A percentile compares a stretch with the other conserved stretches of the same genome.
phyloP scores from a whole-genome alignment of 2,113 vertebrate genomes.

The Embiotoca jacksoni region DNA sequence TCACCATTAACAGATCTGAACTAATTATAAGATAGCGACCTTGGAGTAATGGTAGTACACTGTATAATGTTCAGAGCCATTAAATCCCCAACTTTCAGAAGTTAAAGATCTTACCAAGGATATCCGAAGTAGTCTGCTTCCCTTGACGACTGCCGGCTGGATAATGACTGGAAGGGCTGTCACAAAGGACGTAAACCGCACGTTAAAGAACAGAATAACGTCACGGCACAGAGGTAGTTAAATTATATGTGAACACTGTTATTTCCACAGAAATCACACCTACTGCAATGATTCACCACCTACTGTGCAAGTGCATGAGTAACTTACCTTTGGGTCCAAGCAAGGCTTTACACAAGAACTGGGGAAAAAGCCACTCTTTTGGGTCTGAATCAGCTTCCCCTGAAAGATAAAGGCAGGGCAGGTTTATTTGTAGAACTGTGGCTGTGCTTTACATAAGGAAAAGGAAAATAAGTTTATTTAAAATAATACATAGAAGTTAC shows the following conservation, averaged over 20 bases:
- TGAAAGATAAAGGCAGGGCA: conserved; percentile 63
- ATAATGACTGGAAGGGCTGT: conserved; percentile 86
- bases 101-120: conserved; percentile 89
- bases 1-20: conserved; percentile 20
- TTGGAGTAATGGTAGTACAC: conserved; percentile 6
- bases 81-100: conserved; percentile 24
- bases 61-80: not conserved
- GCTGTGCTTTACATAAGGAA: not conserved
- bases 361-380: conserved; percentile 94
- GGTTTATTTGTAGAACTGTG: not conserved
- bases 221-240: not conserved
- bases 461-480: not conserved
- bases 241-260: not conserved
- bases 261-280: not conserved
- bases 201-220: conserved; percentile 5
- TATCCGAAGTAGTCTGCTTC: conserved; percentile 92
- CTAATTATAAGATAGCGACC: conserved; percentile 45
- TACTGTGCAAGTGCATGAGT: not conserved
- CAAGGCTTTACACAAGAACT: conserved; percentile 94
- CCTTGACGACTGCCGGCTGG: conserved; percentile 87
- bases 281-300: not conserved
- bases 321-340: conserved; percentile 90
- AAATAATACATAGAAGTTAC: not conserved
- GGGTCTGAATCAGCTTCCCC: conserved; percentile 91
- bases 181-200: not conserved